Percentiles rank a stretch among this genome's conserved stretches.
Evolutionary conservation across 2,888 invertebrate genomes (phyloP).

Genomic region (Therioaphis trifolii): DNA sequence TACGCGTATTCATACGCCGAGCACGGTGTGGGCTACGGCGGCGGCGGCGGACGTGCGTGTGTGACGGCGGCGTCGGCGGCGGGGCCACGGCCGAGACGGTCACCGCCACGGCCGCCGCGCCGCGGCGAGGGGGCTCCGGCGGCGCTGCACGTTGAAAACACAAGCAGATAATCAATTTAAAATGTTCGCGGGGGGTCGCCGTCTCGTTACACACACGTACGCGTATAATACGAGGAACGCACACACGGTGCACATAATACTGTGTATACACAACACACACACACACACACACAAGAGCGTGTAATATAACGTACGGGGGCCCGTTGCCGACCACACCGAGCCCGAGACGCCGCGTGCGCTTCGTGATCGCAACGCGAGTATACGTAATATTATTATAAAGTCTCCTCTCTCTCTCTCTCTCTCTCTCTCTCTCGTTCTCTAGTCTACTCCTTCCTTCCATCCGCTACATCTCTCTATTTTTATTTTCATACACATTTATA

Average conservation of each 20-base stretch:
- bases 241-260: no score
- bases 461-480: no score
- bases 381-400: no score
- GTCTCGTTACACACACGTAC: constrained; percentile 20
- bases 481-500: no score
- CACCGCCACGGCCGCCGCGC: no score
- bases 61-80: constrained; percentile 5
- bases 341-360: neutral
- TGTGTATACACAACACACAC: no score
- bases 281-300: no score
- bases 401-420: neutral
- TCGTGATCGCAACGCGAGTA: constrained; percentile 44
- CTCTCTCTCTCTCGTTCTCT: neutral
- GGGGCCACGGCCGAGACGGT: neutral
- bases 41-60: neutral
- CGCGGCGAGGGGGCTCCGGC: neutral
- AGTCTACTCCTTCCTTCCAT: neutral
- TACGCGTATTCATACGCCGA: neutral
- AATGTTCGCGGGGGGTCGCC: constrained; percentile 61
- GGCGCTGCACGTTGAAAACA: constrained; percentile 51
- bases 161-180: constrained; percentile 59
- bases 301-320: constrained; percentile 44
- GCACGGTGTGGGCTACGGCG: neutral
- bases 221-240: neutral
- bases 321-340: constrained; percentile 45